Conservation (phyloP, 2,113 vertebrate species). For the Cyanistes caeruleus region DNA sequence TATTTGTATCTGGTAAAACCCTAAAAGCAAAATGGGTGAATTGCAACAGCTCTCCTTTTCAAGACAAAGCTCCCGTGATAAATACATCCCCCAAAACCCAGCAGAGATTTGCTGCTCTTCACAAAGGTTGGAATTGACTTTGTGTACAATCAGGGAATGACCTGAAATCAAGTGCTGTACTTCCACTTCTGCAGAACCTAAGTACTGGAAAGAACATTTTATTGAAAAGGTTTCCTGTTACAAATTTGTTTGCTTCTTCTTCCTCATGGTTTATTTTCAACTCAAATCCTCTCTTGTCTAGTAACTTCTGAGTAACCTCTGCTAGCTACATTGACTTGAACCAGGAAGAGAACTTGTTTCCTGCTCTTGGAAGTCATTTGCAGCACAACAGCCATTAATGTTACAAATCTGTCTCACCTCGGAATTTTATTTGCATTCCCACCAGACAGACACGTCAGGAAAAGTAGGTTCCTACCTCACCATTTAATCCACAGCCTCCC, state of each 20-base stretch:
- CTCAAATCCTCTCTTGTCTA: background rate
- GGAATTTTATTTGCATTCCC: background rate
- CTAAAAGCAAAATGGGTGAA: constrained; percentile 63
- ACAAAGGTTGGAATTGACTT: background rate
- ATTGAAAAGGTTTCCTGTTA: background rate
- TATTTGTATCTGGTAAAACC: constrained; percentile 88
- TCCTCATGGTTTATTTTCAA: background rate
- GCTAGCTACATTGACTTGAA: background rate
- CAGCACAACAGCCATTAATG: background rate
- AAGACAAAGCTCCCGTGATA: background rate
- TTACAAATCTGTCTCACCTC: background rate
- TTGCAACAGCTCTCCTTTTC: background rate
- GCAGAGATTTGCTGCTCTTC: background rate
- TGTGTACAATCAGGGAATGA: background rate
- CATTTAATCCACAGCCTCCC: background rate
- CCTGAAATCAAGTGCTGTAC: background rate
- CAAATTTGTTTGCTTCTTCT: background rate
- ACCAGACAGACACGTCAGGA: too few relatives aligned
- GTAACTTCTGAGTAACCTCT: background rate
- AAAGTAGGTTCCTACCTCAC: background rate
- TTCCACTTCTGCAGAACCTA: background rate
- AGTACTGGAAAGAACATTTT: background rate
- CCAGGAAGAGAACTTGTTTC: background rate
- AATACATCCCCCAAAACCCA: background rate
- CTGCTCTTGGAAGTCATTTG: background rate